Percentiles rank a stretch among this genome's conserved stretches.
Conservation (phyloP, 2,888 invertebrate genomes). For the Heliconius charithonia region DNA sequence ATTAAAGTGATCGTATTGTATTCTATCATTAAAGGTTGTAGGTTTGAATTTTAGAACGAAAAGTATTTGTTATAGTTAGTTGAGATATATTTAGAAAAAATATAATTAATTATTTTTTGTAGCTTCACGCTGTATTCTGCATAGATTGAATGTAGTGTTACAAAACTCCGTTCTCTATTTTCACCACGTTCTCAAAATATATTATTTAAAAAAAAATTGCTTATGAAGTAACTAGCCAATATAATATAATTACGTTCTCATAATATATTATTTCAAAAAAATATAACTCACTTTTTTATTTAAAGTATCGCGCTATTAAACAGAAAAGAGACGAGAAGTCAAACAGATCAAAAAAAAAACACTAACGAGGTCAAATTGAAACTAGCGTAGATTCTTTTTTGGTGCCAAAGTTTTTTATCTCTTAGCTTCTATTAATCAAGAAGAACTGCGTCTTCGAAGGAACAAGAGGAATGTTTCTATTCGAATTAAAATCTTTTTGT, state of each 20-base stretch:
- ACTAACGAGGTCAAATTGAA: slow-evolving; percentile 43
- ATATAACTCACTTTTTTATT: background rate
- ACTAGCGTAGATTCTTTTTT: slow-evolving; percentile 40
- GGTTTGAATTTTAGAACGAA: background rate
- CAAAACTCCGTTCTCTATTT: background rate
- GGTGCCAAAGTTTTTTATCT: slow-evolving; percentile 45
- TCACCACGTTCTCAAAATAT: background rate
- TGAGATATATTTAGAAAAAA: too few species aligned
- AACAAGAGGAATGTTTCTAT: slow-evolving; percentile 72
- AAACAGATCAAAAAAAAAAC: slow-evolving; percentile 31
- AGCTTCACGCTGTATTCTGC: background rate
- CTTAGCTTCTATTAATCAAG: slow-evolving; percentile 20
- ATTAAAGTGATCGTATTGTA: background rate
- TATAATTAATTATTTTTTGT: background rate
- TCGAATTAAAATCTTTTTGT: slow-evolving; percentile 67
- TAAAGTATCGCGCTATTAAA: slow-evolving; percentile 2
- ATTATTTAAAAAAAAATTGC: too few species aligned
- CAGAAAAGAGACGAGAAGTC: slow-evolving; percentile 3
- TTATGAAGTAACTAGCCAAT: background rate
- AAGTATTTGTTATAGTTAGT: background rate
- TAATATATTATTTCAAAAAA: background rate
- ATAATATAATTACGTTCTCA: background rate
- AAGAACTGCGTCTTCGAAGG: slow-evolving; percentile 49
- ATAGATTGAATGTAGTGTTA: background rate
- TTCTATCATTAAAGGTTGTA: background rate